Evolutionary conservation across 2,888 invertebrate genomes (phyloP).

Genomic region (Lucinisca nassula): DNA sequence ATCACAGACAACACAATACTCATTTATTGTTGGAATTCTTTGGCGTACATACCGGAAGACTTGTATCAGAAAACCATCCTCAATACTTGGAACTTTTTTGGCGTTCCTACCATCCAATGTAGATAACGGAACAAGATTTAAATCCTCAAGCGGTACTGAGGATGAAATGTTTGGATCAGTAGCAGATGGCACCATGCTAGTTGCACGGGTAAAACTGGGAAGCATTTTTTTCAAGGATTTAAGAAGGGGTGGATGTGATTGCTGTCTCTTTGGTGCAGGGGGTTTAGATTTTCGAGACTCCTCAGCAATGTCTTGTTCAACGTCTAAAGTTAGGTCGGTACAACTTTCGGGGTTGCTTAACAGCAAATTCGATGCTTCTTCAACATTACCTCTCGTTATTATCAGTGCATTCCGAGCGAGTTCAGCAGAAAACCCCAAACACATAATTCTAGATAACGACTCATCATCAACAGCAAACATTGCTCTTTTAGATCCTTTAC

Average conservation of each 20-base stretch:
- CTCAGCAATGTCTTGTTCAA: constrained; percentile 11
- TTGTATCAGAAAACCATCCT: constrained; percentile 71
- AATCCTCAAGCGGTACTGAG: constrained; percentile 52
- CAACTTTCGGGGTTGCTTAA: constrained; percentile 69
- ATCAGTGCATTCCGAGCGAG: constrained; percentile 78
- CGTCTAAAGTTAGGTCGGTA: constrained; percentile 2
- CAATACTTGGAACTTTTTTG: constrained; percentile 77
- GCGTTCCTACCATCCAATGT: constrained; percentile 75
- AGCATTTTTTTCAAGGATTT: constrained; percentile 63
- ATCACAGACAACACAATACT: constrained; percentile 86
- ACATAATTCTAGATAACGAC: constrained; percentile 72
- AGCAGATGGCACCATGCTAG: constrained; percentile 39
- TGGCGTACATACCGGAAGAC: constrained; percentile 81
- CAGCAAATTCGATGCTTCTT: constrained; percentile 77
- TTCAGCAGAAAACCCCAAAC: constrained; percentile 78
- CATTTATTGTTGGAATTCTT: constrained; percentile 83
- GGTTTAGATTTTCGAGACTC: background rate
- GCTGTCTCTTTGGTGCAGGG: constrained; percentile 53
- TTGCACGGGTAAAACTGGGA: constrained; percentile 62
- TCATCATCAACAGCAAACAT: constrained; percentile 60
- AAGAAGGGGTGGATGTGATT: constrained; percentile 66
- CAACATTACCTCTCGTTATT: constrained; percentile 76
- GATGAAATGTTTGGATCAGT: constrained; percentile 44
- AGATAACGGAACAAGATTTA: constrained; percentile 73
- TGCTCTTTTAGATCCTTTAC: background rate